A percentile compares a stretch with the other conserved stretches of the same genome.
Conservation (phyloP, 2,888 invertebrate species). For the Corbicula japonica region DNA sequence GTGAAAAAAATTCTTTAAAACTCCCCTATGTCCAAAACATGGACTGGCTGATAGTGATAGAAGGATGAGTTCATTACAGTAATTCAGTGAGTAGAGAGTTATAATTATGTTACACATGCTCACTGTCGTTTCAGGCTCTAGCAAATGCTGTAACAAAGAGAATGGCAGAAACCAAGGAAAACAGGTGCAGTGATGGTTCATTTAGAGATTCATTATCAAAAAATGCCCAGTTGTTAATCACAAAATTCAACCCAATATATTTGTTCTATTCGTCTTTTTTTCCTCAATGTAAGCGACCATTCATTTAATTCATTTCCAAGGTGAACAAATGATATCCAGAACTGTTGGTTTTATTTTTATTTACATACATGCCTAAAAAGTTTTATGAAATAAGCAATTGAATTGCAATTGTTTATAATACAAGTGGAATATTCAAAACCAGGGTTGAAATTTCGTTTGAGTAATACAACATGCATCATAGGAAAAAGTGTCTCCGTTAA, state of each 20-base stretch:
- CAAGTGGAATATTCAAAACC: no score
- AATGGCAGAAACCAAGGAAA: constrained; percentile 90
- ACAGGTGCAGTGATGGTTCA: constrained; percentile 84
- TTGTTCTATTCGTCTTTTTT: neutral
- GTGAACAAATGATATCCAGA: neutral
- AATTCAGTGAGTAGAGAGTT: neutral
- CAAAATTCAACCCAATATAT: neutral
- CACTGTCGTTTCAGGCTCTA: constrained; percentile 85
- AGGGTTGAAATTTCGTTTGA: no score
- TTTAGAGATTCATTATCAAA: neutral
- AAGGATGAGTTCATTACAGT: neutral
- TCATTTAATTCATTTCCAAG: neutral
- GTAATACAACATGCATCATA: no score
- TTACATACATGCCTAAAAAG: no score
- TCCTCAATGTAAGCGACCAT: neutral
- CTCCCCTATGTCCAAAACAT: no score
- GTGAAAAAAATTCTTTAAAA: no score
- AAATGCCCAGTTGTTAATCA: neutral
- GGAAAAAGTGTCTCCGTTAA: no score
- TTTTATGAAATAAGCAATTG: no score
- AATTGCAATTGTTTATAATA: no score
- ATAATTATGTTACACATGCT: neutral
- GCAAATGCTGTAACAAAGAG: constrained; percentile 90
- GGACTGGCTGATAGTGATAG: no score
- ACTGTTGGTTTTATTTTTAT: neutral